Evolutionary conservation across 1,140 invertebrate genomes (phyloP), one percentile per base, ranked within the genome.

Genomic region (Ericerus pela): DNA sequence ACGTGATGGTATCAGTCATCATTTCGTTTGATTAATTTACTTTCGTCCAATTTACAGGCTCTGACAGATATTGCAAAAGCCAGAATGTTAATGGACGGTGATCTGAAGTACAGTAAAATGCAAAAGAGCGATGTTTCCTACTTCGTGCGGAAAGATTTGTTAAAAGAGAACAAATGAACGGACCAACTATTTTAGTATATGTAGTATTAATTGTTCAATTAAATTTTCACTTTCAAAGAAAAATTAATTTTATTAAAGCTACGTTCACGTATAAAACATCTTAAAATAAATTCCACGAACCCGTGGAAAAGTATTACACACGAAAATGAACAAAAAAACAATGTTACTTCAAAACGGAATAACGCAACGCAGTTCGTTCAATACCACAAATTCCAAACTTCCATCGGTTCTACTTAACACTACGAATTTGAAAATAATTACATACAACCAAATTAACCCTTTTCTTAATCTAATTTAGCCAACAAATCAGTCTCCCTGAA

Each of bases 401-500:
- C n/a, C n/a, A n/a, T n/a, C n/a, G n/a, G n/a, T n/a, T n/a, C n/a
- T n/a, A n/a, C n/a, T n/a, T n/a, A n/a, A 47, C 41, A 22, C 41
- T 47, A 47, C 41, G 28, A 30, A 51, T 36, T 4, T 54, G 31
- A 14, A 2, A 11, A 31, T 20, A 26, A 51, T 43, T 56, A 56
- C 27, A 26, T 31, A 3, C 20, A 22, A 56, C 54, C 51, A 56
- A 47, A 33, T 47, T 56, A 56, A 56, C 47, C 52, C 54, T 52
- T 53, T 37, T 22, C 12, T 51, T 57, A 69, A 67, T 84, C 79
- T 59, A 93, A 77, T 73, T 97, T 97, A 41, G 92, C 96, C 59
- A 99, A 75, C 68, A 99, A 94, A 69, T 99, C 96, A 43, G 83
- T 76, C 75, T 99, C 96, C 68, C 90, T 78, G 77, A 94, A 99